phyloP scores from a whole-genome alignment of 2,888 invertebrate genomes.

The Leucozona laternaria region DNA sequence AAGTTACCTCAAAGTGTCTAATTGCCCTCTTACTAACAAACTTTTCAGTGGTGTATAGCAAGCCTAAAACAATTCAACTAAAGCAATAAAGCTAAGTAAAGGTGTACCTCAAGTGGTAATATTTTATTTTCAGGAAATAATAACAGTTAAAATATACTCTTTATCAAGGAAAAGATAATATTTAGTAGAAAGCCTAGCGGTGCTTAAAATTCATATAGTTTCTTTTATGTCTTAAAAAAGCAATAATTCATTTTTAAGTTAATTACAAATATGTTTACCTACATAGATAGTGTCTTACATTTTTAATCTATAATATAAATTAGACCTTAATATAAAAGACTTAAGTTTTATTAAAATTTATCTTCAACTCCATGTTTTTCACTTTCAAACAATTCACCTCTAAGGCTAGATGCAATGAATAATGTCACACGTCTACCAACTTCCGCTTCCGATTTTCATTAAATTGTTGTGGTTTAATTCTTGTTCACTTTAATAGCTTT shows the following conservation, averaged over 20 bases:
- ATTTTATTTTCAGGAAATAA: too few species aligned
- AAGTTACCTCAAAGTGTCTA: too few species aligned
- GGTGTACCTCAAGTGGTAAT: too few species aligned
- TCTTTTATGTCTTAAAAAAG: neutral
- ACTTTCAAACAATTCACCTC: neutral
- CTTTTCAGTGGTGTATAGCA: too few species aligned
- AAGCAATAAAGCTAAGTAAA: too few species aligned
- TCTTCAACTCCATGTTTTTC: neutral
- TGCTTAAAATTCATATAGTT: neutral
- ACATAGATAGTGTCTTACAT: neutral
- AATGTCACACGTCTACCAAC: neutral
- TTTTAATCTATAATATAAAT: neutral
- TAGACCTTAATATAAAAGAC: neutral
- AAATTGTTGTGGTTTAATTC: neutral
- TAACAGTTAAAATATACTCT: too few species aligned
- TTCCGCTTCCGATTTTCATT: neutral
- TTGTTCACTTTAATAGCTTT: slow-evolving; percentile 1
- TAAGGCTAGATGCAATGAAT: neutral
- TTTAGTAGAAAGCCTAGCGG: too few species aligned
- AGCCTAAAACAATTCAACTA: too few species aligned
- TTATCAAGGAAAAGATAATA: too few species aligned
- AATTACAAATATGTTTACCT: neutral
- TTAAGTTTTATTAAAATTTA: slow-evolving; percentile 17
- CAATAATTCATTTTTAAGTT: neutral
- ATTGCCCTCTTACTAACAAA: too few species aligned